Evolutionary conservation across 2,113 vertebrate species (phyloP).

Genomic region (Panthera leo): DNA sequence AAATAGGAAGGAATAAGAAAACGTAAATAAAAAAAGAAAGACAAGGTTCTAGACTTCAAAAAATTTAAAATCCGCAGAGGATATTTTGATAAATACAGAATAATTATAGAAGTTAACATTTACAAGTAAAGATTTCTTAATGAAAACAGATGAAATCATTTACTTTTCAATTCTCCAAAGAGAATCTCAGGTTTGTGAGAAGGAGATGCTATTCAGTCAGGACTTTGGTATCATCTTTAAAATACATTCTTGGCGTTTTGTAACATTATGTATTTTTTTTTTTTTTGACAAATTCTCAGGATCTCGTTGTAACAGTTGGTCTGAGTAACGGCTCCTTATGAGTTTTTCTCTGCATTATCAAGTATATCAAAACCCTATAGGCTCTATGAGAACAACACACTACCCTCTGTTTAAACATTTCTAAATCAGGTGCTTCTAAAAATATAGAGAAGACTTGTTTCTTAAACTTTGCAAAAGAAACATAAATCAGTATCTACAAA

Average conservation of each 20-base stretch:
- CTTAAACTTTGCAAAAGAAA: not conserved
- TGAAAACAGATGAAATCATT: not conserved
- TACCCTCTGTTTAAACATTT: not conserved
- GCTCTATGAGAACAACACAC: not conserved
- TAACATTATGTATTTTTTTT: not conserved
- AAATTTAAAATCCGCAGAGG: rapidly evolving
- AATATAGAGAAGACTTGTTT: not conserved
- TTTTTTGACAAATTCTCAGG: not conserved
- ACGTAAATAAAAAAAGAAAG: not conserved
- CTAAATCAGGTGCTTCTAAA: not conserved
- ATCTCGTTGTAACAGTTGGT: not conserved
- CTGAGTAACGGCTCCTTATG: not conserved
- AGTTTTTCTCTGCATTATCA: not conserved
- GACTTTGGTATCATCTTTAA: not conserved
- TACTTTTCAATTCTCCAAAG: not conserved
- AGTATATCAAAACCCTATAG: not conserved
- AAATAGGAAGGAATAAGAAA: not conserved
- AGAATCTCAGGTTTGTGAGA: not conserved
- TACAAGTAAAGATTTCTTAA: not conserved
- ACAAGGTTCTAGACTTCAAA: not conserved
- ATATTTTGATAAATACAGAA: not conserved
- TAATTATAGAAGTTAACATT: not conserved
- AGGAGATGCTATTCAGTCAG: not conserved
- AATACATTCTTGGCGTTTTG: not conserved
- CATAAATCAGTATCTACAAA: not conserved